Conservation (phyloP, 2,888 invertebrate genomes). For the Chironomus tentans region DNA sequence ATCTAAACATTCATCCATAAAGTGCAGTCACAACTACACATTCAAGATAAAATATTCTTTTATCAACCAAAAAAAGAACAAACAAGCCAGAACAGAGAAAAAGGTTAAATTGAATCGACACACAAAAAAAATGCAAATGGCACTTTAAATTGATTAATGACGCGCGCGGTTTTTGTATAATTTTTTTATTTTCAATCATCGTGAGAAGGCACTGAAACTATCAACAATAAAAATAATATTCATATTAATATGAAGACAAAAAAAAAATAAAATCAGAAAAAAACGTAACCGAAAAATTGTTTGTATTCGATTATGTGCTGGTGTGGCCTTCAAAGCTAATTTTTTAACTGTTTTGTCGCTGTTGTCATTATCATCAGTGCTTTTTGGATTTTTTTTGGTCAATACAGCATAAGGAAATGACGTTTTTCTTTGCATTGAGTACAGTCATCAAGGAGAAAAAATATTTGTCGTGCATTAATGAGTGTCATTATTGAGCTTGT, state of each 20-base stretch:
- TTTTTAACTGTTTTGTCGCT: background rate
- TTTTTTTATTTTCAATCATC: background rate
- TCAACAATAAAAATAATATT: too few relatives aligned
- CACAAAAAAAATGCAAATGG: constrained; percentile 8
- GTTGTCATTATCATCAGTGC: background rate
- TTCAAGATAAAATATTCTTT: too few relatives aligned
- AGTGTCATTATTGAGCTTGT: too few relatives aligned
- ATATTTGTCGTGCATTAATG: too few relatives aligned
- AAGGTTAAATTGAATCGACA: background rate
- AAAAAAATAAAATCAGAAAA: too few relatives aligned
- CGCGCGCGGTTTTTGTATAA: constrained; percentile 8
- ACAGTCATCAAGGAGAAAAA: too few relatives aligned
- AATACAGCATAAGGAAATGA: constrained; percentile 10
- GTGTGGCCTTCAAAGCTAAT: constrained; percentile 18
- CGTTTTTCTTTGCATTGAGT: background rate
- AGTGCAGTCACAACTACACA: background rate
- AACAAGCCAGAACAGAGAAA: background rate
- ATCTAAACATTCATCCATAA: background rate
- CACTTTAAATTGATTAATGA: constrained; percentile 23
- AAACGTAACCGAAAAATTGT: too few relatives aligned
- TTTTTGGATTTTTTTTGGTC: too few relatives aligned
- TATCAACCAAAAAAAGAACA: too few relatives aligned
- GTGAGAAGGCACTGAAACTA: background rate
- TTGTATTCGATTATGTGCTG: constrained; percentile 1
- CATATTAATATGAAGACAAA: too few relatives aligned